Conservation (phyloP, 2,888 invertebrate genomes). For the Tubiluchus corallicola region DNA sequence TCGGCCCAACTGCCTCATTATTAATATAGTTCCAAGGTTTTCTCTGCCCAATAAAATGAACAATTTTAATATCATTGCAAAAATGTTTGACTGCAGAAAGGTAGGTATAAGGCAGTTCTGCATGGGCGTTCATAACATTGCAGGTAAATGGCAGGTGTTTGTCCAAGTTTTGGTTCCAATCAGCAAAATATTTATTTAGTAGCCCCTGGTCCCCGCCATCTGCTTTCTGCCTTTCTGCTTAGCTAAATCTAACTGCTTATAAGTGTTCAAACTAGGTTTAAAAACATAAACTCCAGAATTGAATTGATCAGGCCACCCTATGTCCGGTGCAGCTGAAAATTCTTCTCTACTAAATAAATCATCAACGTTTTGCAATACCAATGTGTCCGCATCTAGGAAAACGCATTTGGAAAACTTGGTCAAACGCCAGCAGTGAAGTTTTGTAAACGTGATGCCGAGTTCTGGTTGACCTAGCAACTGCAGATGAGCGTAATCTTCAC, state of each 20-base stretch:
- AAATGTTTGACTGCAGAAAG: constrained; percentile 94
- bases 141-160: constrained; percentile 92
- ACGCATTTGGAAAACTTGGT: constrained; percentile 92
- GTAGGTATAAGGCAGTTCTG: constrained; percentile 94
- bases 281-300: constrained; percentile 97
- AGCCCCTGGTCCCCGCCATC: constrained; percentile 80
- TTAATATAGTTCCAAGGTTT: too few species aligned
- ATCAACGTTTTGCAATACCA: constrained; percentile 88
- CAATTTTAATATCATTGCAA: constrained; percentile 74
- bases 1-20: too few species aligned
- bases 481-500: constrained; percentile 72
- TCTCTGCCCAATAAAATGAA: constrained; percentile 85
- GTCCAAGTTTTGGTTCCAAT: constrained; percentile 79
- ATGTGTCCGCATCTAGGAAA: constrained; percentile 90
- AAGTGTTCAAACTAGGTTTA: constrained; percentile 72
- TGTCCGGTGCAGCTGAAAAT: constrained; percentile 86
- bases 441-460: constrained; percentile 93
- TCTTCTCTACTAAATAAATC: constrained; percentile 92
- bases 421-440: constrained; percentile 93
- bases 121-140: constrained; percentile 88
- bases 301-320: constrained; percentile 97
- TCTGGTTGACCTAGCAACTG: constrained; percentile 78
- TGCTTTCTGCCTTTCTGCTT: too few species aligned
- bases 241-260: too few species aligned
- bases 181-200: constrained; percentile 76